Evolutionary conservation across 2,888 invertebrate species (phyloP), one percentile per base, ranked within the genome.

Genomic region (Ornithoptera alexandrae): DNA sequence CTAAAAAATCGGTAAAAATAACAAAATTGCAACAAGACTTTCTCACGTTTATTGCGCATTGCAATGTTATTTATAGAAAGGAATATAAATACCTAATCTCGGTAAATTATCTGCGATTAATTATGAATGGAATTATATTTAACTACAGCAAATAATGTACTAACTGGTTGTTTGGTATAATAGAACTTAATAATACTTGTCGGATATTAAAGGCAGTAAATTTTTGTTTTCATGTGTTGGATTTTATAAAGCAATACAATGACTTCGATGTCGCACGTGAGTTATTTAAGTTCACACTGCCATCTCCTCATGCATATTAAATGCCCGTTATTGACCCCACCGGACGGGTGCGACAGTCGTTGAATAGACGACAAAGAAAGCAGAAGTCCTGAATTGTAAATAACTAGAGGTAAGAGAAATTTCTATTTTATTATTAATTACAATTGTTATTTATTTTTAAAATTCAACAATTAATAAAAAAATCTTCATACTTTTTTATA

Each of bases 221-320:
- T n/a, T 53, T 6, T 53, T 53, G 53, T n/a, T 53, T 18, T 53
- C 5, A 53, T 53, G 8, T n/a, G 50, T 50, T 50, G 18, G n/a
- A 53, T 53, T 6, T 18, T 53, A 53, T 53, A 53, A n/a, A 53
- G n/a, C 53, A 53, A 53, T 53, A 7, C 53, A 58, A 22, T 58
- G 57, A 22, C 22, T 58, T 58, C 15, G 3, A 58, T 53, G 18
- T 53, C 53, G 53, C 24, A 58, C 56, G 8, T 12, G 18, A 18
- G n/a, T 64, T 30, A 64, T 69, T 53, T 50, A 42, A 46, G 36
- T 65, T 65, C 62, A 57, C 22, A 65, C 18, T 42, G 36, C 65
- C 65, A 57, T 42, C 42, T 0, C 18, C 36, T 62, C 65, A 69
- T 65, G 65, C 57, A 57, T 65, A 65, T 53, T 69, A 36, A 65